phyloP scores from a whole-genome alignment of 1,140 invertebrate genomes.

The Probaryconus sp. region DNA sequence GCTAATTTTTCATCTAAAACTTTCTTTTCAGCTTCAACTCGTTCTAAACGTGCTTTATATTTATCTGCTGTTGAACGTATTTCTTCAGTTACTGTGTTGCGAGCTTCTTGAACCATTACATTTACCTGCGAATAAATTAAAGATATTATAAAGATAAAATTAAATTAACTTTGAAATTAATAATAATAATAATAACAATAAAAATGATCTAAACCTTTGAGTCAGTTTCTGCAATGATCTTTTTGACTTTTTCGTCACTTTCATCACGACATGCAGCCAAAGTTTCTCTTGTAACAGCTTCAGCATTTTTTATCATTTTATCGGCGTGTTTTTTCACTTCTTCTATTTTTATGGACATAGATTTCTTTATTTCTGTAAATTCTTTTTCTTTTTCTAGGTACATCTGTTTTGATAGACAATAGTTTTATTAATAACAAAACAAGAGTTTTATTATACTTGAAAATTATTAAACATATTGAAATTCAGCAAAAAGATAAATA shows the following conservation, averaged over 20 bases:
- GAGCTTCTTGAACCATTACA: constrained; percentile 66
- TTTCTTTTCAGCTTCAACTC: constrained; percentile 65
- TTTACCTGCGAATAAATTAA: constrained; percentile 59
- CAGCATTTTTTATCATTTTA: constrained; percentile 69
- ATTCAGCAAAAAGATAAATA: not conserved
- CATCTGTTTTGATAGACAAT: constrained; percentile 53
- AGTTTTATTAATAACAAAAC: constrained; percentile 9
- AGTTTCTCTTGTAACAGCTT: constrained; percentile 69
- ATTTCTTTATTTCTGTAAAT: constrained; percentile 64
- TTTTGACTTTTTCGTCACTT: constrained; percentile 69
- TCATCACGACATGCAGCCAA: constrained; percentile 70
- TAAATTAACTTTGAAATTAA: not conserved
- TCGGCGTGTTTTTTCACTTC: constrained; percentile 69
- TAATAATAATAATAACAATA: not conserved
- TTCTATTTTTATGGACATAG: constrained; percentile 62
- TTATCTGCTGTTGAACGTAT: constrained; percentile 64
- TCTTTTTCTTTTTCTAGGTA: constrained; percentile 63
- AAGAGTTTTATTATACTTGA: too few relatives aligned
- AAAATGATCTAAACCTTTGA: constrained; percentile 67
- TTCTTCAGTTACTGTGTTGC: constrained; percentile 64
- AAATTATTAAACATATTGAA: too few relatives aligned
- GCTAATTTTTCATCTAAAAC: constrained; percentile 64
- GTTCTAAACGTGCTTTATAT: constrained; percentile 61
- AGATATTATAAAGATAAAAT: constrained; percentile 4
- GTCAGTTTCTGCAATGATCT: constrained; percentile 68